Conservation (phyloP, 1,140 invertebrate species). For the Aphaenogaster floridana region DNA sequence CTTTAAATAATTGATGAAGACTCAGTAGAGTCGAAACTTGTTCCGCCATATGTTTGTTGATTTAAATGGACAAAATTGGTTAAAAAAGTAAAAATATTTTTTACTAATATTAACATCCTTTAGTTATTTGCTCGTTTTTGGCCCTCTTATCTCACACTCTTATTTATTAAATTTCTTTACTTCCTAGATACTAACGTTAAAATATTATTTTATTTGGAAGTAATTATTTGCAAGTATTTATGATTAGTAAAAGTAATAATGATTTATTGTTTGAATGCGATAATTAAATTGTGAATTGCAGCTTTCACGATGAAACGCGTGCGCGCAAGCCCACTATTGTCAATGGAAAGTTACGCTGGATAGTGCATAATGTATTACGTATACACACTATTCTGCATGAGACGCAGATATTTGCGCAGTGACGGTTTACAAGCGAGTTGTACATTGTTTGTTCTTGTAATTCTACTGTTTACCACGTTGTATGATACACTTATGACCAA, state of each 20-base stretch:
- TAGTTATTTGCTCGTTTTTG: no score
- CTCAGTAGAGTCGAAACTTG: no score
- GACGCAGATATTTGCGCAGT: slow-evolving; percentile 52
- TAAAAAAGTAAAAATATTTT: no score
- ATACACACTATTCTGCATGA: slow-evolving; percentile 45
- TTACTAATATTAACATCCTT: no score
- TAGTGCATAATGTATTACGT: slow-evolving; percentile 53
- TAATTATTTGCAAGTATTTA: neutral
- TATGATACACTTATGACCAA: slow-evolving; percentile 33
- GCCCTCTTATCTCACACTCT: no score
- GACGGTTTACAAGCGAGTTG: slow-evolving; percentile 53
- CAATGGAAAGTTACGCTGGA: slow-evolving; percentile 50
- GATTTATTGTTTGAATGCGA: slow-evolving; percentile 26
- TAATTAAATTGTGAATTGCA: slow-evolving; percentile 25
- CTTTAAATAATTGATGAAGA: no score
- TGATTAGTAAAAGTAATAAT: neutral
- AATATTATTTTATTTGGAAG: neutral
- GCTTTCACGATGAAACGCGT: neutral
- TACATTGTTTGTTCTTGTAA: slow-evolving; percentile 59
- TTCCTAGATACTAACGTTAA: neutral
- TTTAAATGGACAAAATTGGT: no score
- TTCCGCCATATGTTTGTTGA: no score
- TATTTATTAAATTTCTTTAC: neutral
- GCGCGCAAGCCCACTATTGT: neutral
- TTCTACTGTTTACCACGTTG: slow-evolving; percentile 47